phyloP scores from a whole-genome alignment of 2,797 vertebrate genomes.

The Trachurus trachurus region DNA sequence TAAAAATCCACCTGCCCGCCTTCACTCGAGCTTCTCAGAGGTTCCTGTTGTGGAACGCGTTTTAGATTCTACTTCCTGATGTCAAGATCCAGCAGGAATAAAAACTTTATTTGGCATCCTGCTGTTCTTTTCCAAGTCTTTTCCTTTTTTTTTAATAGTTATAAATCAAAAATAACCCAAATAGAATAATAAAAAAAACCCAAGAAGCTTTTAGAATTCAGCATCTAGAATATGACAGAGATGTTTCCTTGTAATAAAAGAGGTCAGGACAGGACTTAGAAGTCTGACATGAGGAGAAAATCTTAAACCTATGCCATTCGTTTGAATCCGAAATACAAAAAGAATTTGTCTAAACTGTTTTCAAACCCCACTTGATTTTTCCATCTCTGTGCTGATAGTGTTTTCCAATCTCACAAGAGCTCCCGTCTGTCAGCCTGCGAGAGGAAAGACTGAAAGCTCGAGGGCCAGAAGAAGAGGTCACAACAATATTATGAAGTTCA shows the following conservation, averaged over 20 bases:
- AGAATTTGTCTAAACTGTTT: slow-evolving; percentile 3
- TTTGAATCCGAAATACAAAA: slow-evolving; percentile 29
- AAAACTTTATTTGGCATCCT: slow-evolving; percentile 2
- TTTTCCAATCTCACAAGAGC: slow-evolving; percentile 36
- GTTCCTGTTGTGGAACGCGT: neutral
- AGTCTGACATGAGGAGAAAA: slow-evolving; percentile 41
- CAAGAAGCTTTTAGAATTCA: slow-evolving; percentile 1
- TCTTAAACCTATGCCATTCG: slow-evolving; percentile 37
- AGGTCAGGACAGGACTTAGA: slow-evolving; percentile 16
- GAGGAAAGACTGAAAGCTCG: slow-evolving; percentile 57
- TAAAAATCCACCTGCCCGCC: slow-evolving; percentile 94
- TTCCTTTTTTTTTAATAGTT: neutral
- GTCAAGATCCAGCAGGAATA: neutral
- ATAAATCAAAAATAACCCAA: neutral
- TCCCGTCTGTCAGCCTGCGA: slow-evolving; percentile 31
- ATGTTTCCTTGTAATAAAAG: slow-evolving; percentile 39
- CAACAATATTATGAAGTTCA: slow-evolving; percentile 82
- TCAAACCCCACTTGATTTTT: slow-evolving; percentile 48
- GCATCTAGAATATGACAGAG: slow-evolving; percentile 5
- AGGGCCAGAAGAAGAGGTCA: slow-evolving; percentile 69
- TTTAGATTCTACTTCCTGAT: neutral
- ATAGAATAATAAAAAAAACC: slow-evolving; percentile 6
- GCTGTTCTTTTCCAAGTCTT: neutral
- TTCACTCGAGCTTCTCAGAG: slow-evolving; percentile 29
- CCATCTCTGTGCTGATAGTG: slow-evolving; percentile 21